phyloP scores from a whole-genome alignment of 2,113 vertebrate genomes.

The Dendrocopos noguchii region DNA sequence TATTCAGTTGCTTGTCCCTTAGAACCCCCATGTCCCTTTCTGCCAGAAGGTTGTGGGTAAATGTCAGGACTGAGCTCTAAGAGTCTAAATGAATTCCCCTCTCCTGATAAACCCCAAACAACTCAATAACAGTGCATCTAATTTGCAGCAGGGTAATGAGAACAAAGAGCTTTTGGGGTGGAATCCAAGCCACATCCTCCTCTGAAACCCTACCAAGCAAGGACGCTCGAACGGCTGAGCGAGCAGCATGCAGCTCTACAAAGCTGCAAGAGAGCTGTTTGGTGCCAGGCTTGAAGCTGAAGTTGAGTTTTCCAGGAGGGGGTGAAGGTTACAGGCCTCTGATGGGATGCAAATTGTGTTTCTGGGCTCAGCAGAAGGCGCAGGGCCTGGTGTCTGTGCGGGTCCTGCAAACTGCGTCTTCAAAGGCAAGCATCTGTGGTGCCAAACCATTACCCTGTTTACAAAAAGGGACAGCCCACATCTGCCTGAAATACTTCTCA shows the following conservation, averaged over 20 bases:
- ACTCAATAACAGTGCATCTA: neutral
- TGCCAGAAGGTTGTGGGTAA: neutral
- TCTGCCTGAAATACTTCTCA: constrained; percentile 75
- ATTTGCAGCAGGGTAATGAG: neutral
- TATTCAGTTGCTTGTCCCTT: no score
- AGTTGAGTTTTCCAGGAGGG: neutral
- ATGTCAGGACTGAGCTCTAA: neutral
- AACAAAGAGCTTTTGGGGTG: neutral
- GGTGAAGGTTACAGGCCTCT: constrained; percentile 20
- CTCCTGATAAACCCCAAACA: neutral
- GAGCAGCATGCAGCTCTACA: neutral
- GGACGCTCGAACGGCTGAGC: neutral
- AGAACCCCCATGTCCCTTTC: no score
- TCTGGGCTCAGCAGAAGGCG: neutral
- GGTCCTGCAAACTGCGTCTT: constrained; percentile 68
- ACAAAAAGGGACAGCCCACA: constrained; percentile 76
- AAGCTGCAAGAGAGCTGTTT: neutral
- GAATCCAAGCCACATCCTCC: constrained; percentile 34
- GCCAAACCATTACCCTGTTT: constrained; percentile 81
- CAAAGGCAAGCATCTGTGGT: constrained; percentile 66
- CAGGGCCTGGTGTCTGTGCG: constrained; percentile 41
- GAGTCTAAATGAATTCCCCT: neutral
- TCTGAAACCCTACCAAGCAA: neutral
- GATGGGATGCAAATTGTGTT: constrained; percentile 2
- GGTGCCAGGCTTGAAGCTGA: constrained; percentile 37